These are phyloP conservation scores for Gracilinanus agilis DNA, from an alignment of 2,113 vertebrate genomes.

Conservation along the genomic window DNA sequence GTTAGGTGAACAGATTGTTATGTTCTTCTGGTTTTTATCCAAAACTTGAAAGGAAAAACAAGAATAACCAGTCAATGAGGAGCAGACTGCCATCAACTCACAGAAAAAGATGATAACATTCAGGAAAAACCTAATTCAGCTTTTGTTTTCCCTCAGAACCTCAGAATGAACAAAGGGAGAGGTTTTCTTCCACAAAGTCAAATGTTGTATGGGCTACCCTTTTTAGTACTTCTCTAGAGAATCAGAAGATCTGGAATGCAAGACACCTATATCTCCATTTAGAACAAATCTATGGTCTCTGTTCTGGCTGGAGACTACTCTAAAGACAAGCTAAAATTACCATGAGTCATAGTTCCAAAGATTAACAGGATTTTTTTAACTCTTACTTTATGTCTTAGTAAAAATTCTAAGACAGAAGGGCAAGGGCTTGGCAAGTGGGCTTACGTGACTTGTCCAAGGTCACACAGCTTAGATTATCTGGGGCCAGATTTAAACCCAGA, in stretches of 20 bases:
- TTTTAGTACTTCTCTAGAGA: not conserved
- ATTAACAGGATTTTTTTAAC: not conserved
- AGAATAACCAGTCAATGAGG: not conserved
- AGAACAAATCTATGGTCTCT: not conserved
- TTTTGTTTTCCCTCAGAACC: not conserved
- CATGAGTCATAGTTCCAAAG: not conserved
- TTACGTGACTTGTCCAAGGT: too few species aligned
- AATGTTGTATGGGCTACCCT: not conserved
- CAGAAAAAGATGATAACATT: not conserved
- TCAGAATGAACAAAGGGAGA: not conserved
- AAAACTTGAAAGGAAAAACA: conserved; percentile 79
- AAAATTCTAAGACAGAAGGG: too few species aligned
- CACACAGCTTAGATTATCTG: too few species aligned
- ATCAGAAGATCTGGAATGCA: not conserved
- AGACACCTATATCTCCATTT: not conserved
- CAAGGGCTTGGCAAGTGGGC: too few species aligned
- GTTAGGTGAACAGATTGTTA: conserved; percentile 92
- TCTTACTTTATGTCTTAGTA: too few species aligned
- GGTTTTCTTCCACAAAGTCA: not conserved
- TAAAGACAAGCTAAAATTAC: not conserved
- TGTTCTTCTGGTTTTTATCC: conserved; percentile 87
- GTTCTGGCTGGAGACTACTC: not conserved
- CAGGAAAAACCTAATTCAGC: not conserved
- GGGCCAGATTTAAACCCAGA: too few species aligned
- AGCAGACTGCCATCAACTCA: not conserved